These are phyloP conservation scores for Caenorhabditis parvicauda DNA, from an alignment of 2,888 invertebrate genomes.

Conservation along the genomic window DNA sequence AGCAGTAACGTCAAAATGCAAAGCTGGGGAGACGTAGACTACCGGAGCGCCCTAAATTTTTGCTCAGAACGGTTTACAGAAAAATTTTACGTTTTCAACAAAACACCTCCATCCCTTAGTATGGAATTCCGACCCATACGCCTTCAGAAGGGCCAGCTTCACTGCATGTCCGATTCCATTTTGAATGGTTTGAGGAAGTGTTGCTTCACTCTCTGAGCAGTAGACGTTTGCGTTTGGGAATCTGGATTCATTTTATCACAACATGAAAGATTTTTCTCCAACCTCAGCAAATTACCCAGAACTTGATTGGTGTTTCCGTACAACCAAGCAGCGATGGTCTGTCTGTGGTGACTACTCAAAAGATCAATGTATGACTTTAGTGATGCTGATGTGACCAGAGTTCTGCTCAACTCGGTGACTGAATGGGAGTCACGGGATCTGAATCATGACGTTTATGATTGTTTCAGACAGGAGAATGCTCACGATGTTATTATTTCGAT, in stretches of 20 bases:
- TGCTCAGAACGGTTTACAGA: background rate
- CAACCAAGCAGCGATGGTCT: slow-evolving; percentile 49
- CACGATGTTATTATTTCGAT: no score
- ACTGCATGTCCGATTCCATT: slow-evolving; percentile 52
- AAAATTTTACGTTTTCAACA: slow-evolving; percentile 32
- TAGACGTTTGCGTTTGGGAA: slow-evolving; percentile 41
- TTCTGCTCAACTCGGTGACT: slow-evolving; percentile 48
- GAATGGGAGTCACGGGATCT: slow-evolving; percentile 40
- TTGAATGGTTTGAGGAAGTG: slow-evolving; percentile 35
- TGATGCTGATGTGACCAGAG: slow-evolving; percentile 49
- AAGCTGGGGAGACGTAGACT: slow-evolving; percentile 52
- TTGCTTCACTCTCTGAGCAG: slow-evolving; percentile 44
- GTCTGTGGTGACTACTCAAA: slow-evolving; percentile 45
- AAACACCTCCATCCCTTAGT: slow-evolving; percentile 47
- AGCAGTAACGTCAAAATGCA: slow-evolving; percentile 46
- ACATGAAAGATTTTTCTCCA: background rate
- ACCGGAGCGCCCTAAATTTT: slow-evolving; percentile 43
- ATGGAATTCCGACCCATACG: slow-evolving; percentile 40
- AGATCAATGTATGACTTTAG: slow-evolving; percentile 53
- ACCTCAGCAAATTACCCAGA: slow-evolving; percentile 35
- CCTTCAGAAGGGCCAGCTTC: slow-evolving; percentile 40
- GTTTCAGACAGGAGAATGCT: background rate
- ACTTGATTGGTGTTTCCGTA: slow-evolving; percentile 43
- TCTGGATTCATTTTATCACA: slow-evolving; percentile 28
- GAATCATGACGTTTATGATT: background rate